Evolutionary conservation across 2,113 vertebrate species (phyloP).

Genomic region (Larimichthys crocea): DNA sequence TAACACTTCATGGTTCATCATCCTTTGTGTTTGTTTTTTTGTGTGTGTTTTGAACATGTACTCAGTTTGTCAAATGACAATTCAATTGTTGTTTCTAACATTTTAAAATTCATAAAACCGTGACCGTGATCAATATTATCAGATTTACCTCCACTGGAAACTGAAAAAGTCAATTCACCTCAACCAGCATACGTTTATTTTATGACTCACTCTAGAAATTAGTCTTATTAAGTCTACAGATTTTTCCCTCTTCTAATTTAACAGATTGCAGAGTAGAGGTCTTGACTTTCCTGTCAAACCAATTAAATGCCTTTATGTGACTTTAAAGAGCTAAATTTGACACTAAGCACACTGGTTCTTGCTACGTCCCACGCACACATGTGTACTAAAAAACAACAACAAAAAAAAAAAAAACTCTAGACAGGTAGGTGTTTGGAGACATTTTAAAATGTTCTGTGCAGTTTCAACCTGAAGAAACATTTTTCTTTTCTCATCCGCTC

Average conservation of each 20-base stretch:
- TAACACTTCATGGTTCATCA: too few species aligned
- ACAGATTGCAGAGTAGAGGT: background rate
- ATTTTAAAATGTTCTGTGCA: conserved; percentile 6
- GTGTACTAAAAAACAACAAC: background rate
- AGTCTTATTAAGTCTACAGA: background rate
- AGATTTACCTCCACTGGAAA: background rate
- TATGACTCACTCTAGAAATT: background rate
- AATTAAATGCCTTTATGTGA: background rate
- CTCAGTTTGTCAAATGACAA: too few species aligned
- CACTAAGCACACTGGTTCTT: background rate
- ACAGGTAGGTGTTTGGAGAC: background rate
- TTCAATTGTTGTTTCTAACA: background rate
- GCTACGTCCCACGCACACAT: too few species aligned
- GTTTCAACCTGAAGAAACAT: conserved; percentile 14
- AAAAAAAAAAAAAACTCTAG: background rate
- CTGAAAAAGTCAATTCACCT: background rate
- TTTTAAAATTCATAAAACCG: background rate
- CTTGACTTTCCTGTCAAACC: background rate
- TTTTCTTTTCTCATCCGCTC: background rate
- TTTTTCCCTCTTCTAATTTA: background rate
- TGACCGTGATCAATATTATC: background rate
- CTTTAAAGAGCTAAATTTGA: background rate
- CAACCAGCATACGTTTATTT: background rate
- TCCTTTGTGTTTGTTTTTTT: too few species aligned
- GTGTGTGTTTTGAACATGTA: too few species aligned